A percentile compares a stretch with the other conserved stretches of the same genome.
These are phyloP conservation scores for Eudasyphora cyanicolor DNA, from an alignment of 2,888 invertebrate species.

Conservation along the genomic window DNA sequence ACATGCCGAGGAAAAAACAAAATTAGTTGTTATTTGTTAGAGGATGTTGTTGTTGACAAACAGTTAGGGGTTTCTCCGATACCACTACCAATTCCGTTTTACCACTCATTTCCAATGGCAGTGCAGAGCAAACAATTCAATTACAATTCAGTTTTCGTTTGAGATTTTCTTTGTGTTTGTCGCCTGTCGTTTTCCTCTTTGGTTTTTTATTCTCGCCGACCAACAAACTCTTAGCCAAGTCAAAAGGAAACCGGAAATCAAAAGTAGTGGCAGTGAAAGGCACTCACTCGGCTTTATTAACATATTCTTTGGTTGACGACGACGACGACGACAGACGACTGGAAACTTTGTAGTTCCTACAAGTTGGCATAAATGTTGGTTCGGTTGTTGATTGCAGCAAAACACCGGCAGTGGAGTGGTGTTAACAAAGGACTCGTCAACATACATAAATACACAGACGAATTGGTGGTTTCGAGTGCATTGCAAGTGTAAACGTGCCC, in stretches of 20 bases:
- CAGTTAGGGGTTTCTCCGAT: slow-evolving; percentile 17
- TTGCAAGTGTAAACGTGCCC: not conserved
- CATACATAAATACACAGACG: not conserved
- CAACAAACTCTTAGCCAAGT: not conserved
- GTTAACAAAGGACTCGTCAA: slow-evolving; percentile 21
- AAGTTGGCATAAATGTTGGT: not conserved
- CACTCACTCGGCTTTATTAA: slow-evolving; percentile 44
- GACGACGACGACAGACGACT: not conserved
- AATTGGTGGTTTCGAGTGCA: not conserved
- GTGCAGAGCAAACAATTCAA: slow-evolving; percentile 17
- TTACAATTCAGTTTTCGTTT: slow-evolving; percentile 12
- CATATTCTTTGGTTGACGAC: slow-evolving; percentile 5
- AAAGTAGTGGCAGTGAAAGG: slow-evolving; percentile 46
- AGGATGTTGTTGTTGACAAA: slow-evolving; percentile 27
- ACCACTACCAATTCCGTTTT: slow-evolving; percentile 25
- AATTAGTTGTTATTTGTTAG: slow-evolving; percentile 32
- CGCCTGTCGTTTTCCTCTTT: slow-evolving; percentile 25
- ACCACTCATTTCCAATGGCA: not conserved
- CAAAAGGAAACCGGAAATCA: slow-evolving; percentile 51
- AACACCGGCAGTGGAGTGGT: not conserved
- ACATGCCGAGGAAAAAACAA: not conserved
- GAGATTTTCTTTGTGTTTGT: slow-evolving; percentile 13
- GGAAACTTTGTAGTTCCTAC: not conserved
- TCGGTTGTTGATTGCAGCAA: not conserved
- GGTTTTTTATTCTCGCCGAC: too few relatives aligned